Evolutionary conservation across 2,888 invertebrate species (phyloP), one percentile per base, ranked within the genome.

Genomic region (Stenodema calcarata): DNA sequence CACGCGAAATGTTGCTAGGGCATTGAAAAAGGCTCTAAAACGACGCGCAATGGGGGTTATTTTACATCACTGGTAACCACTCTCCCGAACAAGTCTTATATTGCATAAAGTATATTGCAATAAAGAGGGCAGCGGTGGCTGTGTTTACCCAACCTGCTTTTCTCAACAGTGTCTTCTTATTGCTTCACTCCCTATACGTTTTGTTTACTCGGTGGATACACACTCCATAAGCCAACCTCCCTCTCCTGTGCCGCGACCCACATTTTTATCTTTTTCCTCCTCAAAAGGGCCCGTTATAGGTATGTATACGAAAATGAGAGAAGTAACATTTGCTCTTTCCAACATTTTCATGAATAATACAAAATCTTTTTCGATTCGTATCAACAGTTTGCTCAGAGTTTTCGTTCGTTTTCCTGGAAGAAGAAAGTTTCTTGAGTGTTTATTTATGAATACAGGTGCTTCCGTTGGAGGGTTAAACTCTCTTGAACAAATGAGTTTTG

Each of bases 71-170:
- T 73, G 41, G 18, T 41, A 16, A 30, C 73, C 35, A 30, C 73
- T 41, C 73, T 41, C 28, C 73, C 30, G 18, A n/a, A 41, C 12
- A 35, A 14, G 73, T 35, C 35, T 73, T 41, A 44, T 78, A 78
- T 44, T 78, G 78, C 78, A 78, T 78, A 78, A 78, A 78, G 27
- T 78, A 44, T 78, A 78, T 44, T 78, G 78, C 80, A 80, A 80
- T 54, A 80, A 80, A 80, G 50, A n/a, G 35, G 30, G 27, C 47
- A 80, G 80, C 50, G 62, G 6, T 27, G 80, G 50, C 62, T 50
- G 50, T 80, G 50, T 80, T 80, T 62, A 54, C 80, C 12, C 50
- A 54, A 54, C 54, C 50, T 78, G 78, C 18, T 44, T 78, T 23
- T 44, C 78, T 78, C 27, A 41, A 44, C 44, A 41, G 47, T 78